Evolutionary conservation across 1,140 invertebrate genomes (phyloP).

Genomic region (Euglossa dilemma): DNA sequence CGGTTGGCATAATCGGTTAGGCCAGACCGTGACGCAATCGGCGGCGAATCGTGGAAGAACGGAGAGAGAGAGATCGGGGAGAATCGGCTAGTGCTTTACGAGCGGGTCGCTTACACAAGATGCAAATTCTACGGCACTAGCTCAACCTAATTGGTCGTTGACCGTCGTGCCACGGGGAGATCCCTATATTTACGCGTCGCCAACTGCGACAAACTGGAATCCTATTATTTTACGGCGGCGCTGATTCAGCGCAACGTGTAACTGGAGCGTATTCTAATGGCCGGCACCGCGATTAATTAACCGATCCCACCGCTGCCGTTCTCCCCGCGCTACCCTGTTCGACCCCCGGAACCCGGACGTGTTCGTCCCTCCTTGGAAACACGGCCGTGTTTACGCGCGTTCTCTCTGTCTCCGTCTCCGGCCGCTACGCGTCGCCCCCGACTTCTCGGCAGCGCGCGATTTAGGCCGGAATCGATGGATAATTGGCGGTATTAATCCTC

Average conservation of each 20-base stretch:
- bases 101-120: constrained; percentile 41
- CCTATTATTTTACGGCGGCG: constrained; percentile 52
- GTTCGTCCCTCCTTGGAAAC: neutral
- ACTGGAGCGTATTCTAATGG: constrained; percentile 56
- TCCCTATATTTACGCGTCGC: constrained; percentile 55
- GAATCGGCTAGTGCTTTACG: constrained; percentile 14
- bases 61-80: too few species aligned
- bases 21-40: too few species aligned
- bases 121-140: constrained; percentile 53
- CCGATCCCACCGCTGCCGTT: neutral
- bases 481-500: constrained; percentile 5
- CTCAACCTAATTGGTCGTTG: constrained; percentile 57
- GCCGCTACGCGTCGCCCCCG: constrained; percentile 5
- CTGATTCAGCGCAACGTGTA: constrained; percentile 54
- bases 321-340: neutral
- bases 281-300: constrained; percentile 50
- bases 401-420: neutral
- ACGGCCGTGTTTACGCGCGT: neutral
- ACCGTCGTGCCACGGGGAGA: constrained; percentile 42
- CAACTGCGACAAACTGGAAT: constrained; percentile 56
- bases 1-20: too few species aligned
- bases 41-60: too few species aligned
- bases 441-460: constrained; percentile 3
- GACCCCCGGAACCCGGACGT: neutral
- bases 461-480: neutral